Evolutionary conservation across 2,113 vertebrate genomes (phyloP).

Genomic region (Phycodurus eques): DNA sequence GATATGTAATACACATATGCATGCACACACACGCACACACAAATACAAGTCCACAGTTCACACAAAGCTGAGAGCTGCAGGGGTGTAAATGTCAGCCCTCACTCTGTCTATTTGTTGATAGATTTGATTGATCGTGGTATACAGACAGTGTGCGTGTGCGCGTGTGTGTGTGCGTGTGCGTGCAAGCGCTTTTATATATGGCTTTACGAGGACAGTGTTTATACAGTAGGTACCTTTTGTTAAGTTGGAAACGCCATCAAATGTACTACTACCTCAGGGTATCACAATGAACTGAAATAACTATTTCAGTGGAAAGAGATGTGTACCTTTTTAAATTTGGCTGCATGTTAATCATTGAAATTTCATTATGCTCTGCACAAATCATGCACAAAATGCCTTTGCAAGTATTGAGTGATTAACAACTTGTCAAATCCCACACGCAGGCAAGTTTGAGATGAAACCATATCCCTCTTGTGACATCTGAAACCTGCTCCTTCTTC

Average conservation of each 20-base stretch:
- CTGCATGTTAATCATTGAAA: background rate
- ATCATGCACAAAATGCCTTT: background rate
- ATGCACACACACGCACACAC: background rate
- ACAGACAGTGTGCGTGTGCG: constrained; percentile 8
- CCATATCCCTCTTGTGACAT: constrained; percentile 11
- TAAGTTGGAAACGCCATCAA: background rate
- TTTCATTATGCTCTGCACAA: background rate
- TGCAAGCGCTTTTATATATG: background rate
- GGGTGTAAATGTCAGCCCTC: constrained; percentile 60
- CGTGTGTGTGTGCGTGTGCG: constrained; percentile 3
- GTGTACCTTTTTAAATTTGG: background rate
- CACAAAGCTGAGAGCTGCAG: constrained; percentile 33
- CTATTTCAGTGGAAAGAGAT: background rate
- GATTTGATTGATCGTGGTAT: constrained; percentile 53
- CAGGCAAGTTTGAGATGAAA: constrained; percentile 10
- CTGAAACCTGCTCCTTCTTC: constrained; percentile 7
- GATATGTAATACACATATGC: background rate
- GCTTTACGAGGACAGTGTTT: background rate
- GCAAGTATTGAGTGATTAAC: constrained; percentile 11
- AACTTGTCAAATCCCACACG: constrained; percentile 3
- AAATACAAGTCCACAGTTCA: constrained; percentile 1
- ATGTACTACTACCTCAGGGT: background rate
- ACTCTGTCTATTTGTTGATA: constrained; percentile 55
- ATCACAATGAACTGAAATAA: background rate
- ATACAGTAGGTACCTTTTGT: background rate